Evolutionary conservation across 2,797 vertebrate genomes (phyloP).

Genomic region (Sebastes matsubarae): DNA sequence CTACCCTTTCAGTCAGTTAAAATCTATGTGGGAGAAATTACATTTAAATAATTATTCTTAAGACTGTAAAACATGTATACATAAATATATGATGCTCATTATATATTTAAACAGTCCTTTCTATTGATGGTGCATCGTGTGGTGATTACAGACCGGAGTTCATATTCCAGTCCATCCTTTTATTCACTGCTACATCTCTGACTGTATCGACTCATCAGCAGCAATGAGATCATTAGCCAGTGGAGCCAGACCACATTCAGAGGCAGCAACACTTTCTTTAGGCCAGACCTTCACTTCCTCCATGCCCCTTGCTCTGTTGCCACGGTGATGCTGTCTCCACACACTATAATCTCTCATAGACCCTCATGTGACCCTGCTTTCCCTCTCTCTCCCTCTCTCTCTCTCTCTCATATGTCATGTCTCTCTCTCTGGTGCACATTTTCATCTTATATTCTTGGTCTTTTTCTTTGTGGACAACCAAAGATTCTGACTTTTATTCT

Average conservation of each 20-base stretch:
- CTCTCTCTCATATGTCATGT: conserved; percentile 30
- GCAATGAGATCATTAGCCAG: conserved; percentile 72
- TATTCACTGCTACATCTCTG: conserved; percentile 48
- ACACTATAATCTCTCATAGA: conserved; percentile 66
- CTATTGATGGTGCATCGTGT: neutral
- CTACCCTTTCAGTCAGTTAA: neutral
- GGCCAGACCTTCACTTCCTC: conserved; percentile 67
- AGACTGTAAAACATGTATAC: neutral
- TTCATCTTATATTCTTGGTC: conserved; percentile 5
- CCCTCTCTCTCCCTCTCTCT: conserved; percentile 1
- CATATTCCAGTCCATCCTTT: conserved; percentile 26
- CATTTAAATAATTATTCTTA: neutral
- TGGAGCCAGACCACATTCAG: conserved; percentile 66
- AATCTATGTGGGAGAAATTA: neutral
- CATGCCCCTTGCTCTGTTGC: conserved; percentile 71
- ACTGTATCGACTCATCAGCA: conserved; percentile 69
- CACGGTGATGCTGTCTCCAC: conserved; percentile 71
- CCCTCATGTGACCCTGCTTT: conserved; percentile 64
- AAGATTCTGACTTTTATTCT: neutral
- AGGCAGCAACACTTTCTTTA: conserved; percentile 68
- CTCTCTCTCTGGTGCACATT: conserved; percentile 32
- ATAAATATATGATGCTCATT: neutral
- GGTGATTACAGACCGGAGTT: conserved; percentile 21
- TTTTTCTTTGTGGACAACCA: neutral
- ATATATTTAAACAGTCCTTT: neutral